A percentile compares a stretch with the other conserved stretches of the same genome.
These are phyloP conservation scores for Ptyas mucosa DNA, from an alignment of 2,113 vertebrate genomes.

Conservation along the genomic window DNA sequence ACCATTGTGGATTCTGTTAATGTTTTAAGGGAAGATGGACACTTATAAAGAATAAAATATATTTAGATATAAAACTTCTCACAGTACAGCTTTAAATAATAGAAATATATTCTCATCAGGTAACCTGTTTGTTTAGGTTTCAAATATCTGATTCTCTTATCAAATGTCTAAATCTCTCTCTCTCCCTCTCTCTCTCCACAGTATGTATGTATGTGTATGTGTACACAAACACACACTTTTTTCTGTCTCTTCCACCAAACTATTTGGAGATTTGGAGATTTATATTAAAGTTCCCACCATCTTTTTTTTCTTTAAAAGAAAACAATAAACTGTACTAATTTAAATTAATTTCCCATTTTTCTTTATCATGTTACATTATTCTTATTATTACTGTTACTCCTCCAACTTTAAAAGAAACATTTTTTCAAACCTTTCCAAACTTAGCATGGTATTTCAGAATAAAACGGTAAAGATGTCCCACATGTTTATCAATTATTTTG, in stretches of 20 bases:
- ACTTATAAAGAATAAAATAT: no score
- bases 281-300: not conserved
- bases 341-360: not conserved
- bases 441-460: not conserved
- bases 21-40: no score
- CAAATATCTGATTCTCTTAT: not conserved
- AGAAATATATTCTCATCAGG: not conserved
- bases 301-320: not conserved
- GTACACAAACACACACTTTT: no score
- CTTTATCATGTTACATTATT: not conserved
- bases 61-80: no score
- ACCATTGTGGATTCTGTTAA: no score
- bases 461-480: not conserved
- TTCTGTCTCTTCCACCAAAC: not conserved
- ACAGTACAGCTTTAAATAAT: not conserved
- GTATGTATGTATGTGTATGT: no score
- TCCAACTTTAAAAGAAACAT: not conserved
- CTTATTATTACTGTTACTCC: not conserved
- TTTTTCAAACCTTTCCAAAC: not conserved
- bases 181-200: no score
- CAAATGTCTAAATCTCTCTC: not conserved
- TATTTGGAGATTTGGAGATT: not conserved
- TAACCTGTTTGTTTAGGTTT: not conserved
- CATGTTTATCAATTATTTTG: not conserved
- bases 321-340: not conserved